Evolutionary conservation across 2,797 vertebrate species (phyloP), one percentile per base, ranked within the genome.

Genomic region (Phalanger gymnotis): DNA sequence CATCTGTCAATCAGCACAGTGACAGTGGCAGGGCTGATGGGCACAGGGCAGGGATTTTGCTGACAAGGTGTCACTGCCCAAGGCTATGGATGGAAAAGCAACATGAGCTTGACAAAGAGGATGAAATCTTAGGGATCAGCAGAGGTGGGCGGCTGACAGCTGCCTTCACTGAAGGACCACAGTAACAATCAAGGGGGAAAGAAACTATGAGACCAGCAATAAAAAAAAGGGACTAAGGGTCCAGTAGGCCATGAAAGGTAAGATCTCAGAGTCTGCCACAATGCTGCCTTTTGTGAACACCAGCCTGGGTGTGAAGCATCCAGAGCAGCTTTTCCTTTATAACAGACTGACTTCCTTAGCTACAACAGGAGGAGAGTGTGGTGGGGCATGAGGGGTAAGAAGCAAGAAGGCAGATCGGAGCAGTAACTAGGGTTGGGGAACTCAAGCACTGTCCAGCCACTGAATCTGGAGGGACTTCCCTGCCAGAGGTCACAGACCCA

Each of bases 21-120:
- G 22, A 55, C 14, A n/a, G 61, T 87, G 93, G n/a, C 19, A 55
- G 34, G 47, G 56, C 40, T 94, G 61, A 92, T 3, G 92, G 61
- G 54, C 40, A 47, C 14, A 90, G 52, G 57, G 1, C 91, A 95
- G 31, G 91, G 93, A 93, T 81, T 92, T 94, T 96, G 89, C 87
- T 96, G 51, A 92, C 54, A 61, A 11, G 6, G 7, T 54, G 25
- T 90, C 53, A 95, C 54, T 92, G 51, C 91, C n/a, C 19, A 54
- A 89, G 30, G 28, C 57, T 54, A 28, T 51, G 47, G 47, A 94
- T 12, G 91, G 31, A 94, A 51, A 93, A n/a, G 22, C 51, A 92
- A 54, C 16, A 93, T 87, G 31, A 40, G n/a, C 66, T 12, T 90
- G 27, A 91, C 56, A 25, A 40, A 58, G 92, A 90, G 16, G 4